phyloP scores from a whole-genome alignment of 2,888 invertebrate genomes.

The Zygaena filipendulae region DNA sequence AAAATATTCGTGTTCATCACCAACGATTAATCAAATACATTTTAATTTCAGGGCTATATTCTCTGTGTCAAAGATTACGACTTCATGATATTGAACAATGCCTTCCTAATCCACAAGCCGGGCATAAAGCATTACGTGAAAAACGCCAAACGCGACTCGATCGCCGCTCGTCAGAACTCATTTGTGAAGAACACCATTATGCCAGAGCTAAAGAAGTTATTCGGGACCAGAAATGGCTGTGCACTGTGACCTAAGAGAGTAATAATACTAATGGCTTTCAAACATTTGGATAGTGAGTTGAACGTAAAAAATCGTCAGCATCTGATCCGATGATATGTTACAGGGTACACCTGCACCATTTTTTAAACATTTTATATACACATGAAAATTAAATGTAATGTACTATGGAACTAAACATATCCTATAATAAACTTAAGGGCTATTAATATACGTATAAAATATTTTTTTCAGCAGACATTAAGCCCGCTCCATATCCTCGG shows the following conservation, averaged over 20 bases:
- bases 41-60: slow-evolving; percentile 80
- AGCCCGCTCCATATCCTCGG: too few species aligned
- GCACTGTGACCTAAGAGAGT: slow-evolving; percentile 68
- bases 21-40: slow-evolving; percentile 4
- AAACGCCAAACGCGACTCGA: slow-evolving; percentile 79
- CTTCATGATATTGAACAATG: slow-evolving; percentile 92
- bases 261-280: too few species aligned
- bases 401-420: too few species aligned
- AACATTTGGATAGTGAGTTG: slow-evolving; percentile 1
- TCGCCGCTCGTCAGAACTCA: slow-evolving; percentile 81
- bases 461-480: too few species aligned
- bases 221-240: slow-evolving; percentile 83
- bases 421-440: too few species aligned
- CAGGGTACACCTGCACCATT: too few species aligned
- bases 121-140: slow-evolving; percentile 88
- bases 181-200: slow-evolving; percentile 83
- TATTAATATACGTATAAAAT: too few species aligned
- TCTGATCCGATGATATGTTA: too few species aligned
- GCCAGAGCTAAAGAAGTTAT: slow-evolving; percentile 87
- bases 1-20: too few species aligned
- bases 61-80: slow-evolving; percentile 92
- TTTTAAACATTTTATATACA: too few species aligned
- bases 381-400: too few species aligned
- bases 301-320: too few species aligned
- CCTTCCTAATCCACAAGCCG: slow-evolving; percentile 92